Base-by-base conservation (phyloP, 2,888 invertebrate species). In the Brachyopa scutellaris region DNA sequence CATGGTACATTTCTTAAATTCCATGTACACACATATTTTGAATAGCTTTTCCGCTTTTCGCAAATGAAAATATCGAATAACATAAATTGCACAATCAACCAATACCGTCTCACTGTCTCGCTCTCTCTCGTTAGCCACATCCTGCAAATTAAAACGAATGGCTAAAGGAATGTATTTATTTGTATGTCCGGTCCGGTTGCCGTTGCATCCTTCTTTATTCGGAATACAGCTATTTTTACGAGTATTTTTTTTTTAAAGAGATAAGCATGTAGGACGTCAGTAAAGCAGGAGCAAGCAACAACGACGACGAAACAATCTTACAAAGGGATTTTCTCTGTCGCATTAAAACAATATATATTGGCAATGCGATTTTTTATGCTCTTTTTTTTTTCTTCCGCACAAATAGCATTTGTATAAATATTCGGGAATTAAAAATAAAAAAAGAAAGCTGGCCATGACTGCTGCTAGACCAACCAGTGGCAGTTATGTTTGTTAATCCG, bases 241-340 rank as follows among this genome's bases (percentile, higher is more conserved):
- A 5, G 26, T 26, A 5, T 26, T 26, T 26, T 26, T 26, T 26
- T 74, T 62, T 62, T 61, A 61, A 26, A 76, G 49, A 76, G 69
- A 82, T 76, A 82, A 82, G 62, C 62, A 76, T 76, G 51, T 40
- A 64, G 40, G 11, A 51, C 57, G 42, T n/a, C 26, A 9, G 15
- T n/a, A 13, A n/a, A 13, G 19, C 11, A 19, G 59, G 19, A 19
- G 38, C 53, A 26, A 53, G 42, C 8, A 9, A 23, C 51, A 61
- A 42, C 11, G 17, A 19, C 40, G 45, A 47, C 57, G 49, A 47
- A 23, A 38, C 64, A 64, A 76, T 76, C 70, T 76, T 70, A 70
- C 76, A 82, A 74, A 82, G 51, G 76, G 80, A 82, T 82, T 76
- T 70, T 13, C 76, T 76, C 69, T 76, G 80, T 82, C 80, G 61